Evolutionary conservation across 2,797 vertebrate species (phyloP), one percentile per base, ranked within the genome.

Genomic region (Amblyraja radiata): DNA sequence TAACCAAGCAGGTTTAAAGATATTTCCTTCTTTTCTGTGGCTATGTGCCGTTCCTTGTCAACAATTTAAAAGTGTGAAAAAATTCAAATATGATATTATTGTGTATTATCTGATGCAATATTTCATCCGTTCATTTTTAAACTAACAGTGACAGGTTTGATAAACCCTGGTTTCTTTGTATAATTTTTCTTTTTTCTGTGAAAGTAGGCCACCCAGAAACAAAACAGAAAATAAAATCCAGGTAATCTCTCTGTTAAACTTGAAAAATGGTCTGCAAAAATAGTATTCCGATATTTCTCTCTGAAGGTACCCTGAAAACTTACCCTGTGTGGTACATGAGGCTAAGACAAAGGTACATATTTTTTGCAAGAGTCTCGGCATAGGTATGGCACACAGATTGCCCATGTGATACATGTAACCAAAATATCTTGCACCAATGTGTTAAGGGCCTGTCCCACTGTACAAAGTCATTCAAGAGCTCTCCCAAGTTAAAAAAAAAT

Each of bases 61-160:
- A 90, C 65, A 71, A 90, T 68, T 90, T 58, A 21, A 90, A 90
- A 13, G 28, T 71, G 63, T 90, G 16, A 65, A 90, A 68, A 90
- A 39, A 68, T 90, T 21, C 63, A 68, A n/a, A 65, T 88, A 63
- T 90, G n/a, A 23, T 36, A 25, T 36, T n/a, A 14, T 65, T 68
- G 65, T 68, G 10, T 68, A 71, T 14, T 90, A 68, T 90, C 61
- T 83, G 46, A 80, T 80, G 21, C 25, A 65, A 63, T 14, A 25
- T 32, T 79, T 78, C n/a, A 78, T 78, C 77, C 77, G 16, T 78
- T 78, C 11, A 78, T 78, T 78, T 14, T 39, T 18, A 79, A 39
- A 79, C 78, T 18, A 18, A 39, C 1, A 36, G 11, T 14, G 77
- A 78, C 32, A 78, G n/a, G 77, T 78, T 78, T 36, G n/a, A 32